Evolutionary conservation across 2,888 invertebrate species (phyloP).

Genomic region (Crossocerus cetratus): DNA sequence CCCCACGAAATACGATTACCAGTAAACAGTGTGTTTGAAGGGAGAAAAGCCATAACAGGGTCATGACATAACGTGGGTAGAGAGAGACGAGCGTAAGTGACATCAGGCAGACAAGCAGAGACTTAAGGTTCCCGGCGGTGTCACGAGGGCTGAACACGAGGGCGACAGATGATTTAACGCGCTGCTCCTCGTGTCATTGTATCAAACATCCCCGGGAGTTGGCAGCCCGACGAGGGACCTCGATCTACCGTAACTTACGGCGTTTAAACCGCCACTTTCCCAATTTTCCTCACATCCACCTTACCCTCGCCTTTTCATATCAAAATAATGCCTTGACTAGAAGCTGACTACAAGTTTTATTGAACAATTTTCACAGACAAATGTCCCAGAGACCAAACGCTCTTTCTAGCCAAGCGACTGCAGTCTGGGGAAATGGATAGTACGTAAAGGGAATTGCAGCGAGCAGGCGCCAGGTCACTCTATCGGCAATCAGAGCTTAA

Average conservation of each 20-base stretch:
- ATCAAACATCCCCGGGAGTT: slow-evolving; percentile 51
- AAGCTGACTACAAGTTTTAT: too few species aligned
- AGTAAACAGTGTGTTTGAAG: slow-evolving; percentile 66
- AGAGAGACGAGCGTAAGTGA: slow-evolving; percentile 62
- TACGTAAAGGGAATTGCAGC: too few species aligned
- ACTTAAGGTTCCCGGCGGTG: slow-evolving; percentile 62
- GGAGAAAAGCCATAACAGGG: slow-evolving; percentile 43
- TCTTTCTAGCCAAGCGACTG: too few species aligned
- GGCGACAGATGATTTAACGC: slow-evolving; percentile 71
- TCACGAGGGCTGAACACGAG: slow-evolving; percentile 51
- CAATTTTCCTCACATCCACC: too few species aligned
- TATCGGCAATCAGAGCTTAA: slow-evolving; percentile 70
- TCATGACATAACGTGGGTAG: slow-evolving; percentile 47
- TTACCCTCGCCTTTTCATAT: too few species aligned
- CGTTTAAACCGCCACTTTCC: too few species aligned
- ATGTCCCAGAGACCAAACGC: too few species aligned
- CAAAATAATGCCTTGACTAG: too few species aligned
- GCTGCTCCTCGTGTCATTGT: slow-evolving; percentile 67
- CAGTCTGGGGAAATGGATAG: too few species aligned
- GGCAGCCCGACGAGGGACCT: slow-evolving; percentile 19
- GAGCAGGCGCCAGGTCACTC: slow-evolving; percentile 72
- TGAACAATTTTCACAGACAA: too few species aligned
- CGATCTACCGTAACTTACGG: slow-evolving; percentile 14
- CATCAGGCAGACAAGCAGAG: slow-evolving; percentile 68
- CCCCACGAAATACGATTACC: slow-evolving; percentile 65